A percentile compares a stretch with the other conserved stretches of the same genome.
Conservation (phyloP, 2,888 invertebrate species). For the Shargacucullia verbasci region DNA sequence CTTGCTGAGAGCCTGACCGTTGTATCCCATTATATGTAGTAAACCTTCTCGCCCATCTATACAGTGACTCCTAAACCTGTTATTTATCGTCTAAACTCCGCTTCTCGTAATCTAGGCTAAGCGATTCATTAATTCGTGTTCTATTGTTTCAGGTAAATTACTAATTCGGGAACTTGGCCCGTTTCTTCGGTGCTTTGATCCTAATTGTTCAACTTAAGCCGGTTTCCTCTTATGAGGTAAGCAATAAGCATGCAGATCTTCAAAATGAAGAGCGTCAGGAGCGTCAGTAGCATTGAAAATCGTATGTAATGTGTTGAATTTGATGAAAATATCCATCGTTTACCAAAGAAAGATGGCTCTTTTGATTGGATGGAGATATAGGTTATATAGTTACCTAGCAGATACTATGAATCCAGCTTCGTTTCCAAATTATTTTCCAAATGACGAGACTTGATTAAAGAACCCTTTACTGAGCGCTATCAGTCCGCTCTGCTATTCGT, state of each 20-base stretch:
- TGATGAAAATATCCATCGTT: too few relatives aligned
- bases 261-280: too few relatives aligned
- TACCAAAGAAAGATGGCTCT: too few relatives aligned
- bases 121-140: slow-evolving; percentile 53
- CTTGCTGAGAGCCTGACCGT: too few relatives aligned
- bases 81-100: slow-evolving; percentile 38
- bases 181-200: slow-evolving; percentile 1
- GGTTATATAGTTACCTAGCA: too few relatives aligned
- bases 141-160: slow-evolving; percentile 57
- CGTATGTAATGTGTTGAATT: too few relatives aligned
- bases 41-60: slow-evolving; percentile 1
- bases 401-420: too few relatives aligned
- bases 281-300: too few relatives aligned
- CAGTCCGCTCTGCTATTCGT: neutral
- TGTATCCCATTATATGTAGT: neutral
- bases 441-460: slow-evolving; percentile 28
- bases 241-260: too few relatives aligned
- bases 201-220: slow-evolving; percentile 10
- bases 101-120: slow-evolving; percentile 47
- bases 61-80: slow-evolving; percentile 27
- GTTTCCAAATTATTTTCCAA: neutral
- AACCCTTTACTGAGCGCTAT: slow-evolving; percentile 19
- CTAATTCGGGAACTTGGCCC: slow-evolving; percentile 36
- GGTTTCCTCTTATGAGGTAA: too few relatives aligned
- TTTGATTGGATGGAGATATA: too few relatives aligned